Evolutionary conservation across 2,888 invertebrate genomes (phyloP), one percentile per base, ranked within the genome.

Genomic region (Hedya salicella): DNA sequence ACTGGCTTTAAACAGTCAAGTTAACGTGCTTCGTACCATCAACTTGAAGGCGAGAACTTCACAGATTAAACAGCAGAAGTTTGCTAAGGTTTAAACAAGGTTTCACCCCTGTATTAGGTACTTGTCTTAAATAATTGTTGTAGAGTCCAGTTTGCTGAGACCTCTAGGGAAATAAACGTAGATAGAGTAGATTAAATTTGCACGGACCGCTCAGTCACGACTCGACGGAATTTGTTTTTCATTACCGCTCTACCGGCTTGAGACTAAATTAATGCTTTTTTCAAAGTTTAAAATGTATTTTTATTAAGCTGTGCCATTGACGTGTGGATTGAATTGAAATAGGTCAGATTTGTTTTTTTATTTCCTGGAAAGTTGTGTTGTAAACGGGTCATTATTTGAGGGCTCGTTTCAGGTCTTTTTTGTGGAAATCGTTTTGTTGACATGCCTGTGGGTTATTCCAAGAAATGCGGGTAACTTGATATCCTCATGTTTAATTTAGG

Each of bases 91-190:
- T 82, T 82, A 82, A 66, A 82, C 81, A 78, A 81, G 79, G 76
- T 80, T 81, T 76, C 74, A 73, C 75, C 73, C 77, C 76, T 71
- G 69, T 81, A 77, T 80, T 80, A 61, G 66, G 60, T 66, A 77
- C 79, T 81, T 78, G 77, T 78, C 75, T 81, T 85, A 81, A 81
- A 82, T 84, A 81, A 82, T 79, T 83, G 78, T 74, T 79, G 56
- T 44, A 60, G 77, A 82, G 84, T 86, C 83, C 80, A 79, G 81
- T 82, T 78, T 70, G 67, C 69, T 69, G 73, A 67, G 68, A 76
- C 75, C 86, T 73, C 83, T n/a, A 39, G 86, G 86, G 86, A 86
- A 87, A 87, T 87, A 83, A 83, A 78, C 70, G 72, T 77, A 78
- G 79, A 82, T 78, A 80, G 80, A 82, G 81, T 80, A 48, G 66